Conservation (phyloP, 2,888 invertebrate genomes). For the Palloptera scutellata region DNA sequence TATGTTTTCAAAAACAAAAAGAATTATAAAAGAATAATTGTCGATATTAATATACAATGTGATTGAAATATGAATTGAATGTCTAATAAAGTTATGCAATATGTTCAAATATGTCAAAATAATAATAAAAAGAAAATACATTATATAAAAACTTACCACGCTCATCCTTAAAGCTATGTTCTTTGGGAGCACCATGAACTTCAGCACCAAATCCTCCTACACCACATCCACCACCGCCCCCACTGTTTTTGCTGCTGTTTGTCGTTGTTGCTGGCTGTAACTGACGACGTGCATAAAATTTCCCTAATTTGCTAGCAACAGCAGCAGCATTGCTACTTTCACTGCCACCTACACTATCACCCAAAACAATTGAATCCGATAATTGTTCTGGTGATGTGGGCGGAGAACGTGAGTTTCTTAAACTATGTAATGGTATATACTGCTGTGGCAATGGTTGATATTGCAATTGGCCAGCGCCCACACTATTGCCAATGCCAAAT, state of each 20-base stretch:
- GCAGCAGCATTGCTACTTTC: constrained; percentile 9
- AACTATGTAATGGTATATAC: constrained; percentile 33
- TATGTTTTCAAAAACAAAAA: no score
- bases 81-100: no score
- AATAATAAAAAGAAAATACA: constrained; percentile 37
- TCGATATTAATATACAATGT: no score
- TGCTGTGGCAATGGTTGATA: constrained; percentile 55
- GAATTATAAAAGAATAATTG: no score
- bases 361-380: constrained; percentile 29
- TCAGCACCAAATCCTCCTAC: constrained; percentile 11
- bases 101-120: constrained; percentile 24
- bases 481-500: constrained; percentile 21
- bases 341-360: constrained; percentile 40
- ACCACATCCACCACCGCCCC: constrained; percentile 2
- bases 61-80: no score
- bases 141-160: constrained; percentile 44
- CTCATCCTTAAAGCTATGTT: constrained; percentile 45
- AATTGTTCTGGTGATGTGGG: constrained; percentile 40
- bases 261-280: constrained; percentile 26
- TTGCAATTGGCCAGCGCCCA: constrained; percentile 45
- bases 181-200: constrained; percentile 35
- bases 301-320: constrained; percentile 38
- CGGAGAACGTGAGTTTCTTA: constrained; percentile 41
- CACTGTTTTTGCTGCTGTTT: constrained; percentile 30
- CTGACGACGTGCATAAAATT: constrained; percentile 39